Evolutionary conservation across 1,140 invertebrate species (phyloP).

Genomic region (Rhyzopertha dominica): DNA sequence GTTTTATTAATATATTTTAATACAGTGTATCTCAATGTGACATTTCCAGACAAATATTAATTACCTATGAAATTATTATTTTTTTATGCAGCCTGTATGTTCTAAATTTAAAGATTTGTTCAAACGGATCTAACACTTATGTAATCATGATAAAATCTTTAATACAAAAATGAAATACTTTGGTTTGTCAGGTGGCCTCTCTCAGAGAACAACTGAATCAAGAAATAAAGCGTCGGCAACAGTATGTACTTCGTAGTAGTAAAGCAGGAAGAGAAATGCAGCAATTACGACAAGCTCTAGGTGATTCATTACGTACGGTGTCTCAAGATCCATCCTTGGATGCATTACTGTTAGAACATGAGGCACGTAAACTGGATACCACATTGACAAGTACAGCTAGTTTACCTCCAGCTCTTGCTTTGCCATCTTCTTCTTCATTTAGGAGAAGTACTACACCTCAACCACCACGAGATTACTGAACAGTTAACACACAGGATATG

Average conservation of each 20-base stretch:
- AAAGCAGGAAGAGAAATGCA: slow-evolving; percentile 80
- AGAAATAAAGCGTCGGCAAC: slow-evolving; percentile 79
- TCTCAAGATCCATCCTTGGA: slow-evolving; percentile 76
- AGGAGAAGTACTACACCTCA: slow-evolving; percentile 47
- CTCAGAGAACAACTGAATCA: slow-evolving; percentile 78
- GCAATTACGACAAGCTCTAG: slow-evolving; percentile 73
- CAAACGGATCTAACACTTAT: no score
- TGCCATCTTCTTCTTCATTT: slow-evolving; percentile 42
- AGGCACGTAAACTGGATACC: slow-evolving; percentile 75
- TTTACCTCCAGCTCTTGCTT: slow-evolving; percentile 51
- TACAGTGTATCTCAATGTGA: no score
- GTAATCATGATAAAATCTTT: no score
- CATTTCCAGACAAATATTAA: no score
- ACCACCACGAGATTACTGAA: slow-evolving; percentile 27
- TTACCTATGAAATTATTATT: no score
- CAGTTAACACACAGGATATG: slow-evolving; percentile 1
- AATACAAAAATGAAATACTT: not conserved
- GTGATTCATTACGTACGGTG: slow-evolving; percentile 77
- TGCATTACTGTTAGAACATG: slow-evolving; percentile 75
- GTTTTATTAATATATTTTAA: no score
- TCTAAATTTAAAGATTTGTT: no score
- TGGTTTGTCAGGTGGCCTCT: slow-evolving; percentile 55
- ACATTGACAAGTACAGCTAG: slow-evolving; percentile 56
- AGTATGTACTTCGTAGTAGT: slow-evolving; percentile 75
- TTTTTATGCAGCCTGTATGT: no score